Base-by-base conservation (phyloP, 1,140 invertebrate genomes). In the Brachionus manjavacas region DNA sequence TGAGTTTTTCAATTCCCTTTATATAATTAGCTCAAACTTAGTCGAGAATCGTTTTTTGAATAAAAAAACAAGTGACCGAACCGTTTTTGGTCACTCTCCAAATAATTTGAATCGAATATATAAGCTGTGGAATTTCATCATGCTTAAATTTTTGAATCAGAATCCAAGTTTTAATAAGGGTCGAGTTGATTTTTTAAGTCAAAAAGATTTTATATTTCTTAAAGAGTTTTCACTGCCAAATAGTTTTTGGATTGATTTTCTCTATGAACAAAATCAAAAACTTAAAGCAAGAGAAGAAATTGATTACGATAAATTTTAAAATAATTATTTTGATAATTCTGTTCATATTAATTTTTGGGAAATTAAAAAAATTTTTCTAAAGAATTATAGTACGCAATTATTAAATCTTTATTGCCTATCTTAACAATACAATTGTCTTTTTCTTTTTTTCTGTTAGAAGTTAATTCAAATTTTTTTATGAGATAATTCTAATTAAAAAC, bases 31-130 rank as follows among this genome's bases (percentile, higher is more conserved):
- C 70, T 31, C 41, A 46, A 46, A 68, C 23, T 35, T 83, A 55
- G 35, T 68, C 1, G 60, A 70, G 6, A 23, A 23, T 14, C 31
- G 81, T 11, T 83, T 83, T 55, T n/a, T 68, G 6, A 12, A 35
- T 49, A 28, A 14, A 23, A 83, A 83, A 83, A 23, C 64, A 41
- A 35, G n/a, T 20, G 60, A 83, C 20, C 25, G 16, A 12, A 83
- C 60, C 2, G 60, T 72, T 25, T 83, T 83, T 72, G 81, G 81
- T 43, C 81, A 83, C 66, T 70, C 49, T 23, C 79, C 79, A 55
- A n/a, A 35, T 14, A 43, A 81, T 81, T 43, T 81, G 20, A 81
- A 81, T 28, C 8, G 35, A 25, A 14, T 81, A 11, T 81, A 81
- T 25, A 64, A 39, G 14, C 16, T 81, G 14, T 81, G 79, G 79